These are phyloP conservation scores for Anser brachyrhynchus DNA, from an alignment of 2,113 vertebrate genomes.

Conservation along the genomic window DNA sequence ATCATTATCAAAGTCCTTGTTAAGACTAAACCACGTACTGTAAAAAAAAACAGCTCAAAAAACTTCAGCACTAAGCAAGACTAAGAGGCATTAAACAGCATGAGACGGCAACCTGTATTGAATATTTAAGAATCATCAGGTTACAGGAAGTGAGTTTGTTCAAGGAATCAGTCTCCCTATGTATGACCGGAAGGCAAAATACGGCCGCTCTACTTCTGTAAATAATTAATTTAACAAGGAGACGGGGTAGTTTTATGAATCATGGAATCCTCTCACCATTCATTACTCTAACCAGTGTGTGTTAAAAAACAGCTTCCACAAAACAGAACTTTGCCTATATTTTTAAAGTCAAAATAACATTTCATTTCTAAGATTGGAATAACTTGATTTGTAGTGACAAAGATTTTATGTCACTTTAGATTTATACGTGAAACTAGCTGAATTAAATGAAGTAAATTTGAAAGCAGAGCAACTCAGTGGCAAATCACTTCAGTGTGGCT, in stretches of 20 bases:
- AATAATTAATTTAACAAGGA: not conserved
- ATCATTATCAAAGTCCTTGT: not conserved
- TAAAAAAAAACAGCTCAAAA: not conserved
- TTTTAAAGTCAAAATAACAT: conserved; percentile 19
- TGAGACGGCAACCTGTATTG: not conserved
- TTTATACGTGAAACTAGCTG: conserved; percentile 22
- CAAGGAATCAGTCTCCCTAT: not conserved
- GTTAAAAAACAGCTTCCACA: not conserved
- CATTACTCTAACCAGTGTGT: not conserved
- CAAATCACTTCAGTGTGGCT: not conserved
- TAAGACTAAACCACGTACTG: not conserved
- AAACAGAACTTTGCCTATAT: not conserved
- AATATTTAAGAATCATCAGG: not conserved
- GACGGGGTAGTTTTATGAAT: not conserved
- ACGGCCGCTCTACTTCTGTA: not conserved
- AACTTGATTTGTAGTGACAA: conserved; percentile 29
- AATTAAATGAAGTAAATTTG: conserved; percentile 32
- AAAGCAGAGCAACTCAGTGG: not conserved
- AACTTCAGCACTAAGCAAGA: not conserved
- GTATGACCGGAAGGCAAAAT: not conserved
- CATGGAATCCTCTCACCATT: not conserved
- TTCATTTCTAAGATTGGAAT: not conserved
- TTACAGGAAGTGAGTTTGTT: not conserved
- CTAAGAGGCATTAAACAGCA: not conserved
- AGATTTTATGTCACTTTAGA: conserved; percentile 26